These are phyloP conservation scores for Laspeyria flexula DNA, from an alignment of 2,888 invertebrate species.

Conservation along the genomic window DNA sequence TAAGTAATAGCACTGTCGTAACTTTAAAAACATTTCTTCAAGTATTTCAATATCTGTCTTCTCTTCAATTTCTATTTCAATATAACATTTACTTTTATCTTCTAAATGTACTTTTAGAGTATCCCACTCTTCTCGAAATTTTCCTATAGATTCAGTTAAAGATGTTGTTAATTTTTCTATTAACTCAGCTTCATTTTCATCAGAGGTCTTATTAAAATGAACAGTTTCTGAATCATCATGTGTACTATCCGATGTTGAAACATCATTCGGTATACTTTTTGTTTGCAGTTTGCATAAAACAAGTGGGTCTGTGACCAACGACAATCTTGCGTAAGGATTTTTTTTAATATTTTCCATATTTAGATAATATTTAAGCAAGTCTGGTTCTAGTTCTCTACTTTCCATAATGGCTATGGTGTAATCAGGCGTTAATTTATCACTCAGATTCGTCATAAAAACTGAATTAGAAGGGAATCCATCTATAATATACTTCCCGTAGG, in stretches of 20 bases:
- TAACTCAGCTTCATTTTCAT: slow-evolving; percentile 31
- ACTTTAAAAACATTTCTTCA: slow-evolving; percentile 66
- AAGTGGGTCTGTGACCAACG: slow-evolving; percentile 63
- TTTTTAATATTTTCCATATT: slow-evolving; percentile 60
- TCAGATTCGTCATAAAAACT: slow-evolving; percentile 78
- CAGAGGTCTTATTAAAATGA: background rate
- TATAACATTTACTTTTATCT: slow-evolving; percentile 64
- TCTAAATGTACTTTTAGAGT: slow-evolving; percentile 74
- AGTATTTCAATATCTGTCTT: slow-evolving; percentile 70
- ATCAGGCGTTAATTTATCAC: slow-evolving; percentile 79
- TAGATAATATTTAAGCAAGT: slow-evolving; percentile 64
- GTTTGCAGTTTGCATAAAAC: slow-evolving; percentile 58
- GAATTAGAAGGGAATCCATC: slow-evolving; percentile 85
- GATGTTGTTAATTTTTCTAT: slow-evolving; percentile 43
- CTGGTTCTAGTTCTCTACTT: slow-evolving; percentile 71
- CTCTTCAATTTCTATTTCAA: slow-evolving; percentile 78
- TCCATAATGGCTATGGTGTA: slow-evolving; percentile 85
- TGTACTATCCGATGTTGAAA: background rate
- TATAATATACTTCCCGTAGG: slow-evolving; percentile 86
- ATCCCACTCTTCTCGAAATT: slow-evolving; percentile 72
- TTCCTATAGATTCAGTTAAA: slow-evolving; percentile 63
- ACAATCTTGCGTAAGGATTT: slow-evolving; percentile 60
- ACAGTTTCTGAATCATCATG: slow-evolving; percentile 26
- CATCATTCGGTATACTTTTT: slow-evolving; percentile 21
- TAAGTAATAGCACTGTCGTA: slow-evolving; percentile 67